A percentile compares a stretch with the other conserved stretches of the same genome.
Conservation (phyloP, 2,797 vertebrate species). For the Sebastes paucispinis region DNA sequence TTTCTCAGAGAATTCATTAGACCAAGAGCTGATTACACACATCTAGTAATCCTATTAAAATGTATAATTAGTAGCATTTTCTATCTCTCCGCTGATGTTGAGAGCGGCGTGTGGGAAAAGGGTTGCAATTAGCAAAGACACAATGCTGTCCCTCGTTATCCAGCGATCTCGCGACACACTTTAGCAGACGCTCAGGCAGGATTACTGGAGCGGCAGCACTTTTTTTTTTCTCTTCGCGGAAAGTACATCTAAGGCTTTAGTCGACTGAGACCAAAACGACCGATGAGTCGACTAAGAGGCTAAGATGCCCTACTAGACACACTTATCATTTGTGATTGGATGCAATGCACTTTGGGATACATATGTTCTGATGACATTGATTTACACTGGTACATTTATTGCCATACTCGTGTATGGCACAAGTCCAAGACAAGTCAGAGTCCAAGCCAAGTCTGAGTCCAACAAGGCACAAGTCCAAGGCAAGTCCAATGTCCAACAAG, state of each 20-base stretch:
- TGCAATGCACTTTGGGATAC: neutral
- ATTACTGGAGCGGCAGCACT: constrained; percentile 26
- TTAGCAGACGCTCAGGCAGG: constrained; percentile 23
- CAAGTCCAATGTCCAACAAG: too few relatives aligned
- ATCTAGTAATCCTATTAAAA: constrained; percentile 77
- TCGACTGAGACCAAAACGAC: too few relatives aligned
- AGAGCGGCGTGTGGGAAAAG: constrained; percentile 48
- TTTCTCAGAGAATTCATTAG: constrained; percentile 68
- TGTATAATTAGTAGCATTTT: constrained; percentile 71
- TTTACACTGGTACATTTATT: neutral
- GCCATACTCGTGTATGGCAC: too few relatives aligned
- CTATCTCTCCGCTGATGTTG: constrained; percentile 51
- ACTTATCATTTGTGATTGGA: neutral
- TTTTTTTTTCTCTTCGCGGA: neutral
- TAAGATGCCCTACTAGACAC: neutral
- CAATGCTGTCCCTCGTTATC: constrained; percentile 65
- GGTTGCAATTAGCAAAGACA: constrained; percentile 67
- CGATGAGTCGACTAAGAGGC: too few relatives aligned
- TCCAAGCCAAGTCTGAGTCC: too few relatives aligned
- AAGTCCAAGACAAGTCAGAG: too few relatives aligned
- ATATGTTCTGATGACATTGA: neutral
- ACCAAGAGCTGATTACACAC: constrained; percentile 68
- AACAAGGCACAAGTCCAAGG: too few relatives aligned
- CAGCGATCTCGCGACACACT: constrained; percentile 36
- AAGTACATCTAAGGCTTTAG: too few relatives aligned